Conservation (phyloP, 2,113 vertebrate genomes). For the Nothobranchius kuhntae region DNA sequence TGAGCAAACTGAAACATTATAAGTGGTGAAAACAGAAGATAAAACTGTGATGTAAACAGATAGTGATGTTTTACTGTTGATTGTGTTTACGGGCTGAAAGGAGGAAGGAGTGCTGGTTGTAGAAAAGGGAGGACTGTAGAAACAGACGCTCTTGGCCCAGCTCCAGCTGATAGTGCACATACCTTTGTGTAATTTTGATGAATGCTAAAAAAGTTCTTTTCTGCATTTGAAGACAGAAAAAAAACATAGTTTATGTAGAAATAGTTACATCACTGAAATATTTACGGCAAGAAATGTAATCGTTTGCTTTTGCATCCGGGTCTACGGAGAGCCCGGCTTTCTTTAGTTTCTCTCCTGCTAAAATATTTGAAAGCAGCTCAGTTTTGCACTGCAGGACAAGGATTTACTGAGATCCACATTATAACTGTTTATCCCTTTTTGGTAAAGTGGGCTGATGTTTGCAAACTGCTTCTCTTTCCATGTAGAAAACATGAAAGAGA, state of each 20-base stretch:
- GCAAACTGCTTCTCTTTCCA: not conserved
- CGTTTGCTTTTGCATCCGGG: not conserved
- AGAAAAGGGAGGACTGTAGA: not conserved
- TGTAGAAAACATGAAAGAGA: not conserved
- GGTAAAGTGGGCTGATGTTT: not conserved
- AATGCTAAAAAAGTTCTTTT: constrained; percentile 16
- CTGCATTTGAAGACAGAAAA: constrained; percentile 46
- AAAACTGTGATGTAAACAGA: constrained; percentile 10
- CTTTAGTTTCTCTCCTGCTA: constrained; percentile 4
- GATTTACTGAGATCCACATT: constrained; percentile 21
- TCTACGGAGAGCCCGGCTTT: not conserved
- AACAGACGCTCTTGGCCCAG: constrained; percentile 13
- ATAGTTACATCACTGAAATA: constrained; percentile 4
- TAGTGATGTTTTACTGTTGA: constrained; percentile 13
- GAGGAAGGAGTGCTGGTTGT: not conserved
- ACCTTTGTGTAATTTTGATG: constrained; percentile 46
- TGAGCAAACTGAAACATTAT: too few relatives aligned
- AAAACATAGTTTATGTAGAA: constrained; percentile 16
- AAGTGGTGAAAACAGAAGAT: too few relatives aligned
- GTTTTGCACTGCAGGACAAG: not conserved
- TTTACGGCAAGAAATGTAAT: not conserved
- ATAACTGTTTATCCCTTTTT: constrained; percentile 2
- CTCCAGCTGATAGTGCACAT: constrained; percentile 47
- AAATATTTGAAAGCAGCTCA: not conserved
- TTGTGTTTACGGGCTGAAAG: constrained; percentile 1